Percentiles rank a stretch among this genome's conserved stretches.
phyloP scores from a whole-genome alignment of 2,797 vertebrate genomes.

The Microctenopoma lineatum region DNA sequence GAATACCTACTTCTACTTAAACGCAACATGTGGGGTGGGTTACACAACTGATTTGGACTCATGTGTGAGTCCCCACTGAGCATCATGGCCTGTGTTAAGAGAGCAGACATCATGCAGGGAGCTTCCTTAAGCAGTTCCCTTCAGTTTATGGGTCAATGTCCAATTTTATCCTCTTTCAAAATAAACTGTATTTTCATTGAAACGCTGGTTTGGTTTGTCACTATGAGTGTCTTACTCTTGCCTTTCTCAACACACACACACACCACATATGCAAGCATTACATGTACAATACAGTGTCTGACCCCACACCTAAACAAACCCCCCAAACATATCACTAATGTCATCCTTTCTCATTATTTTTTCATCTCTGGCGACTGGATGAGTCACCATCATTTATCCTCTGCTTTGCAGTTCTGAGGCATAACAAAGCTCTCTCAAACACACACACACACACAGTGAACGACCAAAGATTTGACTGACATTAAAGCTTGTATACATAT shows the following conservation, averaged over 20 bases:
- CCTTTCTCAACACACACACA: constrained; percentile 10
- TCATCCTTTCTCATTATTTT: constrained; percentile 5
- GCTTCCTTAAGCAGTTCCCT: constrained; percentile 42
- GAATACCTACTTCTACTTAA: constrained; percentile 29
- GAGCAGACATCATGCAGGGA: constrained; percentile 21
- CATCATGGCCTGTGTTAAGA: constrained; percentile 15
- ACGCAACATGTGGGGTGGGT: constrained; percentile 14
- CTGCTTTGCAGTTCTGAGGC: constrained; percentile 42
- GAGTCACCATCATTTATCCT: constrained; percentile 67
- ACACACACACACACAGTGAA: constrained; percentile 1
- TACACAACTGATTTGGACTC: constrained; percentile 15
- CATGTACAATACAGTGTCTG: background rate
- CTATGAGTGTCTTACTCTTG: constrained; percentile 19
- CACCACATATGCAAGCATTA: background rate
- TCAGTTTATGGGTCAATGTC: constrained; percentile 49
- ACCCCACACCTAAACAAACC: constrained; percentile 10
- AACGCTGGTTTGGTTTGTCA: constrained; percentile 27
- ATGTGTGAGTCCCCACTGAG: background rate
- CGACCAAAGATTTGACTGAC: constrained; percentile 11
- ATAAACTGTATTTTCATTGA: constrained; percentile 74
- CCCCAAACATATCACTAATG: constrained; percentile 11
- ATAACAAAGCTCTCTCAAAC: constrained; percentile 1
- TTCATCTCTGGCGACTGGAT: constrained; percentile 38
- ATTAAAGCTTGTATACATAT: constrained; percentile 24
- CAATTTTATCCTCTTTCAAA: constrained; percentile 49